Percentiles rank a stretch among this genome's conserved stretches.
Conservation (phyloP, 2,113 vertebrate species). For the Genyomyrus donnyi region DNA sequence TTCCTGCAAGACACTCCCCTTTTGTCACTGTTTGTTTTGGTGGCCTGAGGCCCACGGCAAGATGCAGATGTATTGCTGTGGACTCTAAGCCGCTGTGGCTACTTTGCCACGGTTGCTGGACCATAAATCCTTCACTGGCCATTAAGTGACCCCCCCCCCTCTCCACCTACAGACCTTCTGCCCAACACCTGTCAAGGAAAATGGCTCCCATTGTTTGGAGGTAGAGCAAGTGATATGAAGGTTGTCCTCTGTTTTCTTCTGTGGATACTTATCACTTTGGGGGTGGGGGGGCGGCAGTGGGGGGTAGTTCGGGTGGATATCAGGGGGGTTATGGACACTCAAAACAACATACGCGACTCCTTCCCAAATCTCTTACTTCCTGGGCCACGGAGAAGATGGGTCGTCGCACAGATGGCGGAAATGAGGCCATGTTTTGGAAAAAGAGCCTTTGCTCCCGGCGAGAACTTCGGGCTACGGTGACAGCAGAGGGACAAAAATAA, state of each 20-base stretch:
- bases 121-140: not conserved
- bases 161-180: constrained; percentile 27
- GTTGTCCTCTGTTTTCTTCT: constrained; percentile 18
- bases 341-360: constrained; percentile 8
- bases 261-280: not conserved
- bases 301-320: not conserved
- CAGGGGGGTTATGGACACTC: not conserved
- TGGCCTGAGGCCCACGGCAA: not conserved
- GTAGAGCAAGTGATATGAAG: constrained; percentile 26
- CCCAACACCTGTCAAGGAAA: constrained; percentile 43
- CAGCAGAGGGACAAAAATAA: not conserved
- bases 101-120: not conserved
- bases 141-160: constrained; percentile 12
- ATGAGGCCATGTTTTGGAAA: constrained; percentile 26
- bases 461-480: constrained; percentile 25
- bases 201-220: constrained; percentile 37
- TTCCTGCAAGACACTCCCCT: not conserved
- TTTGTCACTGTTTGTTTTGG: not conserved
- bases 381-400: constrained; percentile 24
- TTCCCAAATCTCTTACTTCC: constrained; percentile 16
- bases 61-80: not conserved
- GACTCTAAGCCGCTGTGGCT: not conserved
- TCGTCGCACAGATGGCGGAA: constrained; percentile 33
- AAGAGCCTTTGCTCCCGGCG: constrained; percentile 25
- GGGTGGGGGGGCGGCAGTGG: not conserved